Base-by-base conservation (phyloP, 2,797 vertebrate species). In the Pseudomugil tenellus region DNA sequence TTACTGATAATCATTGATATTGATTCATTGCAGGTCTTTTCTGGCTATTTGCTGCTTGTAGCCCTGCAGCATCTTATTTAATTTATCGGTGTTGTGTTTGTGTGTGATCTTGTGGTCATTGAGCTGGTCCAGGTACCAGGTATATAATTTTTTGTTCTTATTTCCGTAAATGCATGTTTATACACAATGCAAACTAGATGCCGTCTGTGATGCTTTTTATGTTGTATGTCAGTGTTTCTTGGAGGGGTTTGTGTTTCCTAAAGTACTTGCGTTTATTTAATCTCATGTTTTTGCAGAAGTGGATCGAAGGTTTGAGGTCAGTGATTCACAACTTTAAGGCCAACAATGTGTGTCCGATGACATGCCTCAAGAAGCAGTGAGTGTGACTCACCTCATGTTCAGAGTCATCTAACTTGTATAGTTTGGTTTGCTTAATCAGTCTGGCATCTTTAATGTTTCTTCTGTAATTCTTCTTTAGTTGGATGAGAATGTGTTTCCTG, bases 311-410 rank as follows among this genome's bases (percentile, higher is more conserved):
- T 56, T 92, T 99, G 87, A 94, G 93, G 91, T 95, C 97, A 35
- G 96, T 98, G 87, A 98, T 98, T 86, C 97, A 98, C 92, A 99
- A 99, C 91, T 97, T 98, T 73, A 98, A 97, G 90, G 96, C 98
- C 83, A 99, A 99, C 94, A 99, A 97, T 3, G 98, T 99, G 87
- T 98, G 97, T 89, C 98, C 98, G 3, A 99, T 98, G 97, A 99
- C 97, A 3, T 98, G 97, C 91, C 96, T 99, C 71, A 99, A 96
- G 87, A 99, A 99, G 93, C 98, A 99, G 98, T 99, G 91, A 97
- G 98, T 95, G 58, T 34, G 32, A 1, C 63, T 65, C 2, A 4
- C 43, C 55, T 56, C 49, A n/a, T 26, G 14, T 17, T 7, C 16
- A 19, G 25, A 14, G 25, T 32, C 51, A 14, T 39, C 6, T 19